Evolutionary conservation across 2,797 vertebrate genomes (phyloP).

Genomic region (Parotocinclus haroldoi): DNA sequence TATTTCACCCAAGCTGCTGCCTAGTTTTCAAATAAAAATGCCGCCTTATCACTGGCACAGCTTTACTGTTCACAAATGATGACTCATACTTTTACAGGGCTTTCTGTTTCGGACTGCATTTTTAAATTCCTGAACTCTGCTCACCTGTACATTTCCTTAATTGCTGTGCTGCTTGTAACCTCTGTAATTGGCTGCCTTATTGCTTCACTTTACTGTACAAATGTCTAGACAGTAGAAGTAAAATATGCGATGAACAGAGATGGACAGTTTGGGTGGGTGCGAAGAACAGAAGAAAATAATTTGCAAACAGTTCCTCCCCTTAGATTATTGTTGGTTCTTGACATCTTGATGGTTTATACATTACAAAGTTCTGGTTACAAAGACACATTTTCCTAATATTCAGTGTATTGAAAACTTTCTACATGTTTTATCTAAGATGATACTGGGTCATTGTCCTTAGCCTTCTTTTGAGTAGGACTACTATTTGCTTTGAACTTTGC

Average conservation of each 20-base stretch:
- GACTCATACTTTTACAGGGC: constrained; percentile 65
- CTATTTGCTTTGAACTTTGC: no score
- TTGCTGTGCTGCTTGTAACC: constrained; percentile 61
- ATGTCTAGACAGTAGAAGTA: constrained; percentile 45
- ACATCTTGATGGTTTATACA: no score
- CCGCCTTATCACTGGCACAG: constrained; percentile 46
- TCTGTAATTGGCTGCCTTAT: constrained; percentile 59
- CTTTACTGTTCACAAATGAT: constrained; percentile 58
- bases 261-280: constrained; percentile 7
- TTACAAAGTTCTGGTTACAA: no score
- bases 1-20: constrained; percentile 46
- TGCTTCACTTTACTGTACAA: constrained; percentile 37
- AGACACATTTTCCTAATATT: no score
- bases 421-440: no score
- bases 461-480: no score
- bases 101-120: constrained; percentile 53
- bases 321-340: no score
- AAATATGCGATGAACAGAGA: constrained; percentile 31
- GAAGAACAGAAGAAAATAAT: no score
- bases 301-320: no score
- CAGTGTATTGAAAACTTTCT: no score
- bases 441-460: no score
- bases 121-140: constrained; percentile 61
- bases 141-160: constrained; percentile 70
- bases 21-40: constrained; percentile 41